Evolutionary conservation across 2,888 invertebrate species (phyloP), one percentile per base, ranked within the genome.

Genomic region (Cremastobaeus sp.): DNA sequence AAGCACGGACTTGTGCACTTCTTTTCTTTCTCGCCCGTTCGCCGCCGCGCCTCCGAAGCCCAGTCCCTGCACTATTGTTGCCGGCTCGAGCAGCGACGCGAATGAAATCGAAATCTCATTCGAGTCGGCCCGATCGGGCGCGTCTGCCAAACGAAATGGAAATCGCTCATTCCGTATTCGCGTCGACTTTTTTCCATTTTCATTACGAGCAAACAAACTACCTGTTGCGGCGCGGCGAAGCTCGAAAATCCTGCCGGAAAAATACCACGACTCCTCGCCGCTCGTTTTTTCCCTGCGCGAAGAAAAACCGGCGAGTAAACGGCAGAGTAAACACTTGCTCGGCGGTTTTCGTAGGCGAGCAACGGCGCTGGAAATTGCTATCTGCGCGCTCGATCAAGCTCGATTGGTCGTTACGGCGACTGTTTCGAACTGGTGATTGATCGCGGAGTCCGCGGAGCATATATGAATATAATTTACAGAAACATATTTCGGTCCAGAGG

Each of bases 401-500:
- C n/a, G n/a, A n/a, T n/a, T n/a, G n/a, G n/a, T n/a, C n/a, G n/a
- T n/a, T n/a, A n/a, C n/a, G n/a, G n/a, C n/a, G n/a, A n/a, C n/a
- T n/a, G n/a, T n/a, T n/a, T n/a, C n/a, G 25, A 5, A 25, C 8
- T 39, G 20, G 47, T 34, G 35, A 68, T 57, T 21, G 41, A 17
- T 28, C 37, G 15, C 18, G 14, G 20, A 25, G 3, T 50, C 20
- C 21, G 37, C 30, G 48, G 25, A 48, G 48, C 45, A 50, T 64
- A 57, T 52, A 65, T 20, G 71, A 73, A 70, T 75, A 70, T 75
- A 74, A 77, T 73, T 76, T 78, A 74, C 52, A 41, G 77, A 66
- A 80, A 78, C 68, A 78, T 76, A 80, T 81, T 79, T 78, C 68
- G 75, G 76, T 60, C 50, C 30, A 57, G 79, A 74, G 84, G 84